Evolutionary conservation across 53 echinoderm and acorn worm genomes (phyloP), one percentile per base, ranked within the genome.

Genomic region (Glandiceps talaboti): DNA sequence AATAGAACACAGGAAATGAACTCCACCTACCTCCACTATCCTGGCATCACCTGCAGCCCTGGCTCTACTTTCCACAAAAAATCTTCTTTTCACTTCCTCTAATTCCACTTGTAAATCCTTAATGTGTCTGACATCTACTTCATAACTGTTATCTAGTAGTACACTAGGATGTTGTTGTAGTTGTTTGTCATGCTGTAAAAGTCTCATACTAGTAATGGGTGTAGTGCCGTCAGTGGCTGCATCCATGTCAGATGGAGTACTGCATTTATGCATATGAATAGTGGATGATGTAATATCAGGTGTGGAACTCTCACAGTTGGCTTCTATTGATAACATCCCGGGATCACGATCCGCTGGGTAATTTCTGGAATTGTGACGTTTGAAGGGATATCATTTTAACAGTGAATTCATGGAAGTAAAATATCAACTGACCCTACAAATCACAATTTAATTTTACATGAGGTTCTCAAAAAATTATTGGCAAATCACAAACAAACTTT

Each of bases 1-100:
- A n/a, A n/a, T n/a, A n/a, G n/a, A n/a, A n/a, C n/a, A n/a, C n/a
- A n/a, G n/a, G n/a, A n/a, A n/a, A n/a, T n/a, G n/a, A n/a, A n/a
- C n/a, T n/a, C n/a, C n/a, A n/a, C n/a, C 1, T 78, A 78, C 79
- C 79, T 95, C 96, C 27, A 95, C 82, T 28, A 95, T 76, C 26
- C 81, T 88, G 14, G 88, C 90, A 75, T 95, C 92, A 14, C 92
- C 85, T 74, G 89, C 85, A 45, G 87, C 82, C 78, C 92, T 82
- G 1, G 96, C 92, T 45, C 86, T 86, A 86, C 92, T 95, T 84
- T 95, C 96, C 1, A 95, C 88, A 82, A 88, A 85, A 77, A 92
- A 81, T 27, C 96, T 79, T 14, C 96, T 88, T 26, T 85, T 81
- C n/a, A 95, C 80, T 79, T 95, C 96, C 73, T 95, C 96, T 73